Percentiles rank a stretch among this genome's conserved stretches.
These are phyloP conservation scores for Xylota sylvarum DNA, from an alignment of 2,888 invertebrate genomes.

Conservation along the genomic window DNA sequence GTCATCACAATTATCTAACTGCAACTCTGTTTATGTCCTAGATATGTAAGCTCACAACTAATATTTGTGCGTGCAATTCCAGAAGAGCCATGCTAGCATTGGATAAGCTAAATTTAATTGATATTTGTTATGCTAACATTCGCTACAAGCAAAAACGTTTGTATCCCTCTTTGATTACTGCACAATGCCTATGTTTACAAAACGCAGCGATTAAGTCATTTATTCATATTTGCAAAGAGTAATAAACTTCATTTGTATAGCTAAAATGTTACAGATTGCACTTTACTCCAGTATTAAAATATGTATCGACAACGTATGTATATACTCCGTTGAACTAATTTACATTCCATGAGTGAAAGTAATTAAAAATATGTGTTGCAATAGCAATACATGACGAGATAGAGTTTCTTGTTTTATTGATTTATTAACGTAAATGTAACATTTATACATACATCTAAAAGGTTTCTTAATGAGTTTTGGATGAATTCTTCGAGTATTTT, in stretches of 20 bases:
- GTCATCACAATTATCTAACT: conserved; percentile 10
- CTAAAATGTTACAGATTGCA: conserved; percentile 13
- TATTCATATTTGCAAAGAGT: conserved; percentile 29
- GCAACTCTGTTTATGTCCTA: conserved; percentile 11
- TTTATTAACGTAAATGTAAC: not conserved
- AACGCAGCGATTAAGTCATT: conserved; percentile 44
- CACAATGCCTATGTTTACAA: conserved; percentile 26
- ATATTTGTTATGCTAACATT: conserved; percentile 52
- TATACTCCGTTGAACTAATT: not conserved
- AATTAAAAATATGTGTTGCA: not conserved
- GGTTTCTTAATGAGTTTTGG: no score
- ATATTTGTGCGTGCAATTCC: conserved; percentile 23
- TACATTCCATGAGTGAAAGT: conserved; percentile 26
- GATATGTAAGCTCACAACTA: conserved; percentile 15
- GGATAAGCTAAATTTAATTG: conserved; percentile 67
- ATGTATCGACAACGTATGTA: conserved; percentile 6
- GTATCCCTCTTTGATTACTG: conserved; percentile 23
- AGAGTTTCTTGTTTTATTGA: no score
- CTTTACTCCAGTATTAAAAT: not conserved
- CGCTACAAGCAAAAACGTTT: conserved; percentile 31
- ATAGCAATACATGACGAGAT: not conserved
- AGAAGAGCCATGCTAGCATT: conserved; percentile 31
- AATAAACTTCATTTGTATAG: conserved; percentile 32
- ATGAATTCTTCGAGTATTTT: no score
- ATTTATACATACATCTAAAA: no score